phyloP scores from a whole-genome alignment of 1,140 invertebrate genomes.

The Drosophila subobscura region DNA sequence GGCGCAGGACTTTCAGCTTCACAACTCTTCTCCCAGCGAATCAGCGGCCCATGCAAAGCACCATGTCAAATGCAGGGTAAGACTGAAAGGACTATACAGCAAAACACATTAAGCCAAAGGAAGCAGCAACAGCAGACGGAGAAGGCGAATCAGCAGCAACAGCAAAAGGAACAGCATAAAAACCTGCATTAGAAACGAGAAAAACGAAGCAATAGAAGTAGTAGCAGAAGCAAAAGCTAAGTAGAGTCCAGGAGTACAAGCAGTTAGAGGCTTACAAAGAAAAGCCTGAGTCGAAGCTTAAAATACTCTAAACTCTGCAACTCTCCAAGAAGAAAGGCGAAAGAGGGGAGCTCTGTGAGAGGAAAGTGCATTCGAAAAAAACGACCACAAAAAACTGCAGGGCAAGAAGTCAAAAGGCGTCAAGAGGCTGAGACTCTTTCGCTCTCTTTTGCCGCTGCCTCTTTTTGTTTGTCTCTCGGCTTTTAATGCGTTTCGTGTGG shows the following conservation, averaged over 20 bases:
- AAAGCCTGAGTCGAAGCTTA: too few species aligned
- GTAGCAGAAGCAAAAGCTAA: slow-evolving; percentile 27
- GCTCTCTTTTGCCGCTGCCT: slow-evolving; percentile 38
- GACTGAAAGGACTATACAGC: slow-evolving; percentile 51
- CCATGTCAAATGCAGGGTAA: slow-evolving; percentile 57
- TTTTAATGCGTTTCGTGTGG: slow-evolving; percentile 51
- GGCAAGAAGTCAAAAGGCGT: slow-evolving; percentile 59
- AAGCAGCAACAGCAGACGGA: slow-evolving; percentile 12
- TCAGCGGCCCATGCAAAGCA: slow-evolving; percentile 53
- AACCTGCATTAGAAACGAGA: slow-evolving; percentile 44
- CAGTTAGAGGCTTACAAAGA: slow-evolving; percentile 63
- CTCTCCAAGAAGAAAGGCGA: too few species aligned
- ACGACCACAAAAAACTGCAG: slow-evolving; percentile 49
- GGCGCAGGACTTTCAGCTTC: slow-evolving; percentile 10
- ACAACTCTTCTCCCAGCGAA: slow-evolving; percentile 24
- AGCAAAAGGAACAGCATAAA: slow-evolving; percentile 22
- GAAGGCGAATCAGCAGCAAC: slow-evolving; percentile 19
- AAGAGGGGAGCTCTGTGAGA: too few species aligned
- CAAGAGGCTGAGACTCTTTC: slow-evolving; percentile 22
- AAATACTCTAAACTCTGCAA: too few species aligned
- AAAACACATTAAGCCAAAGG: slow-evolving; percentile 66
- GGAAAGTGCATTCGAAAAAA: too few species aligned
- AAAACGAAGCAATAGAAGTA: not conserved
- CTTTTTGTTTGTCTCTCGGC: slow-evolving; percentile 55
- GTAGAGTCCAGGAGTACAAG: slow-evolving; percentile 34